Evolutionary conservation across 2,797 vertebrate species (phyloP).

Genomic region (Acipenser transmontanus): DNA sequence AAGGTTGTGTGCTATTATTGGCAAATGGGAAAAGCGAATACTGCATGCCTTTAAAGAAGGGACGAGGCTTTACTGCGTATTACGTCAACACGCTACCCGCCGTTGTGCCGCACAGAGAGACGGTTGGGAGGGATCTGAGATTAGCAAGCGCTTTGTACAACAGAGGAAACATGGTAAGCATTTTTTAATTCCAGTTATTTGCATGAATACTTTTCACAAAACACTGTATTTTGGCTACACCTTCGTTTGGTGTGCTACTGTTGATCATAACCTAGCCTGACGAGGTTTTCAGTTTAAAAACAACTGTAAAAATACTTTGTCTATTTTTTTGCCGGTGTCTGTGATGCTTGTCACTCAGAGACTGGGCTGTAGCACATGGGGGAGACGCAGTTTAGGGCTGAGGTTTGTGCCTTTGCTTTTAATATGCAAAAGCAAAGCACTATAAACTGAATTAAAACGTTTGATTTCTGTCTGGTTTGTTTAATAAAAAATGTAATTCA

Average conservation of each 20-base stretch:
- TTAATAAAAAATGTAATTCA: background rate
- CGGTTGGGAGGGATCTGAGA: slow-evolving; percentile 3
- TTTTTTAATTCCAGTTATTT: background rate
- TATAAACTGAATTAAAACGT: no score
- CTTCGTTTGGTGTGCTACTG: slow-evolving; percentile 3
- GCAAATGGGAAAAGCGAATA: no score
- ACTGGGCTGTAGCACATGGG: slow-evolving; percentile 15
- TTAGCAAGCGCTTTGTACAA: background rate
- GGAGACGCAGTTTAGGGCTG: background rate
- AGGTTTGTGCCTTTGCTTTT: background rate
- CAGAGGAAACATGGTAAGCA: slow-evolving; percentile 26
- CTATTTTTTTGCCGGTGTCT: background rate
- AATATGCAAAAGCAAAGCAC: background rate
- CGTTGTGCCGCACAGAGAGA: slow-evolving; percentile 7
- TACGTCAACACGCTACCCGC: slow-evolving; percentile 14
- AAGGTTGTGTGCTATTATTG: no score
- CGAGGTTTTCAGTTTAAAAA: background rate
- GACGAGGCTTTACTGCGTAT: background rate
- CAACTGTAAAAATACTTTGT: background rate
- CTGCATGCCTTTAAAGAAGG: slow-evolving; percentile 2
- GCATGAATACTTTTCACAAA: no score
- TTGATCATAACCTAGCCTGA: background rate
- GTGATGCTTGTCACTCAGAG: background rate
- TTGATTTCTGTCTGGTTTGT: no score
- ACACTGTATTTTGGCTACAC: background rate